Conservation (phyloP, 2,888 invertebrate species). For the Suillia variegata region DNA sequence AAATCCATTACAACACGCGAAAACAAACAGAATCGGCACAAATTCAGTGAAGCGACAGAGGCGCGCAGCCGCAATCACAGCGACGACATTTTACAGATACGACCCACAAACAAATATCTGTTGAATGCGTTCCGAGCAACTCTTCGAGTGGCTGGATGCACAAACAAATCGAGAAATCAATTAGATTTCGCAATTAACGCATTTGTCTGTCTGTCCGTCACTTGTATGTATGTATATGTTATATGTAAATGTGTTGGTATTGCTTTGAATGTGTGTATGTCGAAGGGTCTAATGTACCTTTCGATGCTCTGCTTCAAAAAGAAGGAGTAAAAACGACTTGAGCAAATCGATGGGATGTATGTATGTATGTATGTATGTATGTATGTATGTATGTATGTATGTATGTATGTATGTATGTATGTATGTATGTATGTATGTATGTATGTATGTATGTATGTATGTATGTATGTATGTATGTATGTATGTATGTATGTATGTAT, state of each 20-base stretch:
- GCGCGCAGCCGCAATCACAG: too few relatives aligned
- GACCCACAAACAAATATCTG: neutral
- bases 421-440: too few relatives aligned
- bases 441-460: neutral
- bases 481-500: neutral
- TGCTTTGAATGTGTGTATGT: neutral
- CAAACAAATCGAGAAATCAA: too few relatives aligned
- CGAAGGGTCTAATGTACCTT: neutral
- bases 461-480: neutral
- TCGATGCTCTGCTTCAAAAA: too few relatives aligned
- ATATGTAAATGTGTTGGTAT: too few relatives aligned
- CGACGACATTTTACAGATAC: too few relatives aligned
- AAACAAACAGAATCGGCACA: conserved; percentile 15
- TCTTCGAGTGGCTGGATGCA: too few relatives aligned
- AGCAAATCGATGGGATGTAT: too few relatives aligned
- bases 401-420: neutral
- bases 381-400: neutral
- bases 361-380: too few relatives aligned
- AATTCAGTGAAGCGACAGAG: conserved; percentile 10
- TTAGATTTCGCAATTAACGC: conserved; percentile 39
- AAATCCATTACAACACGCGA: neutral
- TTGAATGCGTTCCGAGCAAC: conserved; percentile 20
- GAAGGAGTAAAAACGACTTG: too few relatives aligned
- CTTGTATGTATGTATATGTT: neutral
- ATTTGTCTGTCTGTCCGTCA: conserved; percentile 25